Conservation (phyloP, 2,797 vertebrate genomes). For the Coracias cyanogaster region DNA sequence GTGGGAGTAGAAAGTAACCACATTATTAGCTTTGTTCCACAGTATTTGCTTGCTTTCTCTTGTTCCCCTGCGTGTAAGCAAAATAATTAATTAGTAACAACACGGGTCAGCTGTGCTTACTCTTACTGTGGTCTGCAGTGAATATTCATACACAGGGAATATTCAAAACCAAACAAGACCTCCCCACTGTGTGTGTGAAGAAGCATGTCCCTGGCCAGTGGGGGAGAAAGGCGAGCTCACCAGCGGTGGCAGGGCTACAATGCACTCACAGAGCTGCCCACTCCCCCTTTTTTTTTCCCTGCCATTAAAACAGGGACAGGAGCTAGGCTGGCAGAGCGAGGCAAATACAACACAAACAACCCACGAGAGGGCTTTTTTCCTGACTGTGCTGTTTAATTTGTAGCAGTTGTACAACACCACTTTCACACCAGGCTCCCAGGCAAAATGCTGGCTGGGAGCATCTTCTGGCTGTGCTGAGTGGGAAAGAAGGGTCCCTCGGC, state of each 20-base stretch:
- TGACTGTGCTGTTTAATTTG: neutral
- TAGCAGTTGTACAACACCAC: neutral
- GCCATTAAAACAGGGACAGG: neutral
- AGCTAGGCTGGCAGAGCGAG: neutral
- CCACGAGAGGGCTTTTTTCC: neutral
- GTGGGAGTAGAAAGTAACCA: neutral
- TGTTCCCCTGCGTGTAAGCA: neutral
- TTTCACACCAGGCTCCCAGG: neutral
- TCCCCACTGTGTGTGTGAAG: constrained; percentile 24
- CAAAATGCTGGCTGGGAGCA: neutral
- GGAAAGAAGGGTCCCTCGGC: neutral
- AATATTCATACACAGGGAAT: constrained; percentile 24
- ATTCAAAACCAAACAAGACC: constrained; percentile 42
- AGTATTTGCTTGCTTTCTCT: constrained; percentile 20
- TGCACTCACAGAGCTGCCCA: neutral
- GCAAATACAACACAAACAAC: neutral
- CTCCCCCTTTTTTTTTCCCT: neutral
- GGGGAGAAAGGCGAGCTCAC: neutral
- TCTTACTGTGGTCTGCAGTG: neutral
- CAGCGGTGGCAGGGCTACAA: neutral
- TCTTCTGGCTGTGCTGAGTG: rapidly evolving
- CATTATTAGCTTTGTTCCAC: constrained; percentile 7
- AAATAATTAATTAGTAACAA: constrained; percentile 63
- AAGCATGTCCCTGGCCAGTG: neutral
- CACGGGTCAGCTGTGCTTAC: constrained; percentile 23